Conservation (phyloP, 1,140 invertebrate genomes). For the Dreissena rostriformis region DNA sequence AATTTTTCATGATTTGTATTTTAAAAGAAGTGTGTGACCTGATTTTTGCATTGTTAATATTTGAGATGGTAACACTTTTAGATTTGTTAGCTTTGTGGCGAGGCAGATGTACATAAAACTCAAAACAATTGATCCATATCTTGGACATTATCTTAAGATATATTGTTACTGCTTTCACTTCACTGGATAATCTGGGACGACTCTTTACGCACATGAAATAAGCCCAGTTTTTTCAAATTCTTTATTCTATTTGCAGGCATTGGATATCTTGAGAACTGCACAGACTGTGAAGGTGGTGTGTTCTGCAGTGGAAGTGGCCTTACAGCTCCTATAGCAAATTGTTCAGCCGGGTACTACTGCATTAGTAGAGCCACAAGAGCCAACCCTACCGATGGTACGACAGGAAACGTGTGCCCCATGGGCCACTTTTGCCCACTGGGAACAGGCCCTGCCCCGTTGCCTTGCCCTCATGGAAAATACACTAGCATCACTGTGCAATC, state of each 20-base stretch:
- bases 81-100: no score
- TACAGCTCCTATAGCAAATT: slow-evolving; percentile 71
- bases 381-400: slow-evolving; percentile 71
- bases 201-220: no score
- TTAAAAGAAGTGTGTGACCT: no score
- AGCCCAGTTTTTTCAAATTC: no score
- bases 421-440: slow-evolving; percentile 75
- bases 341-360: slow-evolving; percentile 76
- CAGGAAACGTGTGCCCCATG: slow-evolving; percentile 70
- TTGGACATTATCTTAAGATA: no score
- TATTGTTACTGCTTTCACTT: no score
- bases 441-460: slow-evolving; percentile 60
- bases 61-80: no score
- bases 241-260: slow-evolving; percentile 56
- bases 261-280: slow-evolving; percentile 59
- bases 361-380: slow-evolving; percentile 63
- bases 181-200: no score
- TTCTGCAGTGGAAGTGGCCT: slow-evolving; percentile 72
- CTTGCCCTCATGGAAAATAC: slow-evolving; percentile 74
- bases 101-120: no score
- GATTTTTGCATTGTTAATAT: no score
- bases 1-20: no score
- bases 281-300: slow-evolving; percentile 69
- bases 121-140: no score
- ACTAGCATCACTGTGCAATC: slow-evolving; percentile 63